phyloP scores from a whole-genome alignment of 2,797 vertebrate genomes.

The Sebastes oblongus region DNA sequence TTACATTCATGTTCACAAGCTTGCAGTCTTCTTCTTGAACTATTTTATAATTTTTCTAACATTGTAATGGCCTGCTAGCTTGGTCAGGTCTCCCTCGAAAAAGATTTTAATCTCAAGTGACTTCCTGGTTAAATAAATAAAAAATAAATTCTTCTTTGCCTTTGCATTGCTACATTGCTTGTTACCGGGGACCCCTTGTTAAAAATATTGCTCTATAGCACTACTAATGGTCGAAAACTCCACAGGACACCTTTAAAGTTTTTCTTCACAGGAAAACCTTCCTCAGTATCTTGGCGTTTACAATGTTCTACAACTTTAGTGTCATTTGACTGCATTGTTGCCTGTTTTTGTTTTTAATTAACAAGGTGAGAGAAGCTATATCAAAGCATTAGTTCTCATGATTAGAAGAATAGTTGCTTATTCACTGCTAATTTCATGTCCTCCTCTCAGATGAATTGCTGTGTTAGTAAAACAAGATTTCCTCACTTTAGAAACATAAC shows the following conservation, averaged over 20 bases:
- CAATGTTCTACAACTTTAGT: neutral
- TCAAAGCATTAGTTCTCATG: neutral
- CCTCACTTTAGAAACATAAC: slow-evolving; percentile 2
- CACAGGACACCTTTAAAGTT: neutral
- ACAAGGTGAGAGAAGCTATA: neutral
- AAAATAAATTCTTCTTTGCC: neutral
- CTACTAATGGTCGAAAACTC: neutral
- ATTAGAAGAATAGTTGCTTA: neutral
- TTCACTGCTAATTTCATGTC: neutral
- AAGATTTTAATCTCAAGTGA: too few species aligned
- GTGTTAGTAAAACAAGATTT: slow-evolving; percentile 6
- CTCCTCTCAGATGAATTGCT: neutral
- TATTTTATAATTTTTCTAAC: too few species aligned
- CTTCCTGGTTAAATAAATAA: too few species aligned
- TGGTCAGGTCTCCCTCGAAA: too few species aligned
- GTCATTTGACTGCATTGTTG: slow-evolving; percentile 14
- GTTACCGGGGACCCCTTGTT: neutral
- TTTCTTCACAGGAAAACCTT: neutral
- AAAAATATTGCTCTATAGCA: neutral
- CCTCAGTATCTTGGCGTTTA: neutral
- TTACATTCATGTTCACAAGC: neutral
- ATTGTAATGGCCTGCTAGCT: too few species aligned
- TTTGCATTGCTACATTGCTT: neutral
- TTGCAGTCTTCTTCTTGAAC: neutral
- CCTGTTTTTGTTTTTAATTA: slow-evolving; percentile 47